Evolutionary conservation across 2,888 invertebrate species (phyloP).

Genomic region (Caenorhabditis becei): DNA sequence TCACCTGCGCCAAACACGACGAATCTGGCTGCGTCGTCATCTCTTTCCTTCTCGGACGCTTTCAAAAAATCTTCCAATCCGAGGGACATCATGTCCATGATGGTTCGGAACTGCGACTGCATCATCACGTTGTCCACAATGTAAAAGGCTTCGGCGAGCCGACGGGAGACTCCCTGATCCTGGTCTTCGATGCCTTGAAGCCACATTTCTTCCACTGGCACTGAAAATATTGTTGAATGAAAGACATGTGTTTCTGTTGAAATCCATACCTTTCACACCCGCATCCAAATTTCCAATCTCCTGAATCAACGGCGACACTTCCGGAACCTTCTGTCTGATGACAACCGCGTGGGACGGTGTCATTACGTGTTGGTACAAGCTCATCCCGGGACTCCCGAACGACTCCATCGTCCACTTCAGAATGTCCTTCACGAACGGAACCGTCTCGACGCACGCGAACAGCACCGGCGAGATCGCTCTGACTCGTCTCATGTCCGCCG

Average conservation of each 20-base stretch:
- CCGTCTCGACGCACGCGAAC: slow-evolving; percentile 19
- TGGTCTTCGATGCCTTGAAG: slow-evolving; percentile 16
- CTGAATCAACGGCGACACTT: slow-evolving; percentile 17
- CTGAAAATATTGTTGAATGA: slow-evolving; percentile 9
- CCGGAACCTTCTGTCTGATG: not conserved
- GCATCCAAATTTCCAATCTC: slow-evolving; percentile 42
- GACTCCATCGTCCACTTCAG: slow-evolving; percentile 29
- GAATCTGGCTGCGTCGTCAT: slow-evolving; percentile 40
- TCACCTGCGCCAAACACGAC: slow-evolving; percentile 23
- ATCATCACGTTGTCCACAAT: slow-evolving; percentile 15
- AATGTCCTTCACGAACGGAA: slow-evolving; percentile 32
- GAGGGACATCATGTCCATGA: slow-evolving; percentile 44
- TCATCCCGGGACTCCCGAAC: slow-evolving; percentile 25
- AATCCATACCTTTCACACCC: not conserved
- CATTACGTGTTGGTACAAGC: slow-evolving; percentile 40
- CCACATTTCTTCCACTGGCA: slow-evolving; percentile 31
- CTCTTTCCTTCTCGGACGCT: slow-evolving; percentile 40
- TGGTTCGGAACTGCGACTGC: slow-evolving; percentile 13
- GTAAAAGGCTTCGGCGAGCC: slow-evolving; percentile 31
- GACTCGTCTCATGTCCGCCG: slow-evolving; percentile 22
- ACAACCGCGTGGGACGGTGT: slow-evolving; percentile 12
- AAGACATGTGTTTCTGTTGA: not conserved
- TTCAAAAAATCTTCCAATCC: slow-evolving; percentile 46
- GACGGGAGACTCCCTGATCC: slow-evolving; percentile 22
- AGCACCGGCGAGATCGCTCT: slow-evolving; percentile 11